Conservation (phyloP, 2,113 vertebrate species). For the Ceyx melanurus region DNA sequence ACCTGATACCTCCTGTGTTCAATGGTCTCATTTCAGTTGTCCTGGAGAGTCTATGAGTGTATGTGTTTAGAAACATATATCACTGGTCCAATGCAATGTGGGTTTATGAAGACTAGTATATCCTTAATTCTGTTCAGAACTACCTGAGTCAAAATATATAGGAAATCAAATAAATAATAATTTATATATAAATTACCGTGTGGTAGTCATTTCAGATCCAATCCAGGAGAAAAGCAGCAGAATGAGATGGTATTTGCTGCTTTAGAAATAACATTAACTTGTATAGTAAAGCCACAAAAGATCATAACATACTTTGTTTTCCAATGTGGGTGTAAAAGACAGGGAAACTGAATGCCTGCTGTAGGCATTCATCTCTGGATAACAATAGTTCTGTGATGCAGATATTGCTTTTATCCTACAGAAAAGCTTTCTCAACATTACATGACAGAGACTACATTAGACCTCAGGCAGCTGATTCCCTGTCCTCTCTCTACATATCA, state of each 20-base stretch:
- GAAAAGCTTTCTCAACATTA: not conserved
- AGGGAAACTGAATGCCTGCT: not conserved
- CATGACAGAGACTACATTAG: conserved; percentile 10
- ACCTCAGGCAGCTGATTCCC: not conserved
- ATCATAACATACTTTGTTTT: not conserved
- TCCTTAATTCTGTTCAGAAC: not conserved
- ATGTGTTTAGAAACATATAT: not conserved
- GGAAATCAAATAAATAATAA: not conserved
- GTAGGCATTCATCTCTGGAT: not conserved
- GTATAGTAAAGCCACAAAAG: not conserved
- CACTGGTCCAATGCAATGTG: not conserved
- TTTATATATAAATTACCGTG: not conserved
- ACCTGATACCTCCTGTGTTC: not conserved
- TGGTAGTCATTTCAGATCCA: not conserved
- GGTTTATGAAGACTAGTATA: not conserved
- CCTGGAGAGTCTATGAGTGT: not conserved
- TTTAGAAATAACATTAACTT: not conserved
- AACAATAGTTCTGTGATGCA: not conserved
- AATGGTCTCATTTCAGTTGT: not conserved
- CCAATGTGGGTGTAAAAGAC: not conserved
- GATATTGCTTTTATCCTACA: not conserved
- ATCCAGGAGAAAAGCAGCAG: not conserved
- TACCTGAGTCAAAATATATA: not conserved
- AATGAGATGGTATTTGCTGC: not conserved
- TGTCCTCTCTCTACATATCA: not conserved